These are phyloP conservation scores for Poeciliopsis turneri DNA, from an alignment of 2,797 vertebrate genomes.

Conservation along the genomic window DNA sequence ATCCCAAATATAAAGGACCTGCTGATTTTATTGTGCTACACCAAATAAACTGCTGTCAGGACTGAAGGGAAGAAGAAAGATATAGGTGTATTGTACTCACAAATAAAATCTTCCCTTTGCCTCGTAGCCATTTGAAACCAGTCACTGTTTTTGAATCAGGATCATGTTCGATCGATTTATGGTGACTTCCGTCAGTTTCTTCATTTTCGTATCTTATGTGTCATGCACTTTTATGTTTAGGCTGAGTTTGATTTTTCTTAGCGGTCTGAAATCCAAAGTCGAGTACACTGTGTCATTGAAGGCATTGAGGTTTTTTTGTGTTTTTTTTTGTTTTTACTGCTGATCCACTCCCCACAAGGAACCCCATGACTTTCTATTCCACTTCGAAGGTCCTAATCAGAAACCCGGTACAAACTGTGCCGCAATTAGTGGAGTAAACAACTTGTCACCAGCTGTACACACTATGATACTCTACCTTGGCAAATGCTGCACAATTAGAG, in stretches of 20 bases:
- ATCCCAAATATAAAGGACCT: constrained; percentile 31
- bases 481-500: background rate
- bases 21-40: constrained; percentile 12
- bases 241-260: constrained; percentile 21
- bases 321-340: background rate
- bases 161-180: background rate
- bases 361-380: constrained; percentile 50
- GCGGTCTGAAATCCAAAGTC: constrained; percentile 40
- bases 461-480: constrained; percentile 18
- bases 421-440: constrained; percentile 65
- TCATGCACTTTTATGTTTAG: background rate
- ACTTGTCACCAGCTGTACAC: constrained; percentile 19
- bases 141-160: constrained; percentile 20
- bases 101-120: constrained; percentile 33
- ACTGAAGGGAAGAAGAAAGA: background rate
- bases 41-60: constrained; percentile 17
- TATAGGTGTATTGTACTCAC: background rate
- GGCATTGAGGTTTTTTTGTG: background rate
- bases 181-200: background rate
- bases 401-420: constrained; percentile 41
- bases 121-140: constrained; percentile 22
- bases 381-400: constrained; percentile 46
- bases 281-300: constrained; percentile 22
- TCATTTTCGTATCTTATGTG: background rate
- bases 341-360: constrained; percentile 40